Conservation (phyloP, 2,113 vertebrate genomes). For the Phainopepla nitens region DNA sequence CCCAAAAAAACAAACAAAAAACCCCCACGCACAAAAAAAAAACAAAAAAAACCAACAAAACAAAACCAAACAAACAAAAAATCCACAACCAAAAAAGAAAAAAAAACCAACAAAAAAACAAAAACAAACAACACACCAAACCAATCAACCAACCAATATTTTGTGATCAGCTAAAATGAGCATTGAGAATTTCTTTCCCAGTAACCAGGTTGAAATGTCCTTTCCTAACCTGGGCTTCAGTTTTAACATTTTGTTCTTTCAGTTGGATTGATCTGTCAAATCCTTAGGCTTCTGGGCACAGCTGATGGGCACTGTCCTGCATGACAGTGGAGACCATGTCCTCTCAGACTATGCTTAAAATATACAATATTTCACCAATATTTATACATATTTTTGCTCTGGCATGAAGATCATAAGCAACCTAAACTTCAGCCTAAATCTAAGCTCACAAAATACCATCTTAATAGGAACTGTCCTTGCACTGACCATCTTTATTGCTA, state of each 20-base stretch:
- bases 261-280: background rate
- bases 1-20: background rate
- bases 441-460: background rate
- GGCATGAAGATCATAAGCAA: background rate
- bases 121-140: background rate
- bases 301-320: background rate
- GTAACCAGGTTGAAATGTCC: background rate
- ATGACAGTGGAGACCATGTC: background rate
- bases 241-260: background rate
- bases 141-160: background rate
- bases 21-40: rapidly evolving
- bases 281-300: background rate
- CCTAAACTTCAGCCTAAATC: background rate
- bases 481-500: background rate
- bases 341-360: background rate
- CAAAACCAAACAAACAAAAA: background rate
- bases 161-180: background rate
- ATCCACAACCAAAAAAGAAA: background rate
- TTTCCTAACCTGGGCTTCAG: background rate
- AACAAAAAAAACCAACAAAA: background rate
- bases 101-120: background rate
- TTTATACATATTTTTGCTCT: background rate
- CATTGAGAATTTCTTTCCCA: background rate
- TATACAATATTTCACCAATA: background rate
- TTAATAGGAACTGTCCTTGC: background rate